Evolutionary conservation across 2,113 vertebrate species (phyloP).

Genomic region (Scophthalmus maximus): DNA sequence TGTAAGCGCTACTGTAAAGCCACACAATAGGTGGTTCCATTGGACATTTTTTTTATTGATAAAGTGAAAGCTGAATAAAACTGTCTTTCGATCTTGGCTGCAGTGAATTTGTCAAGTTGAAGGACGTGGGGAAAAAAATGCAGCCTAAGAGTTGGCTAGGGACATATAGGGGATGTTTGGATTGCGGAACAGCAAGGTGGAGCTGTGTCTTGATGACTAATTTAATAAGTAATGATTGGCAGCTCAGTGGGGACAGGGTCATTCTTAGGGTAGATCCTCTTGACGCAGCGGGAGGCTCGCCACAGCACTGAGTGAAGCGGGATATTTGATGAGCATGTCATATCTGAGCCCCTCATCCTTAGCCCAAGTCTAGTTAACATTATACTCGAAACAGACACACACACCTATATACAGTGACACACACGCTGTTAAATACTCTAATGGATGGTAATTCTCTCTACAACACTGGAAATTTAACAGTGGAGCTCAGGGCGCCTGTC

Average conservation of each 20-base stretch:
- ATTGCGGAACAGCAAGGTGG: conserved; percentile 1
- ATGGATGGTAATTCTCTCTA: conserved; percentile 57
- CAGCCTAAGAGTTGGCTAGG: too few relatives aligned
- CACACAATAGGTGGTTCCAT: conserved; percentile 9
- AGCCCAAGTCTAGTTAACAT: conserved; percentile 37
- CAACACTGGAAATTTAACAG: conserved; percentile 46
- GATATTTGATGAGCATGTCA: conserved; percentile 58
- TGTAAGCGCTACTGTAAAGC: not conserved
- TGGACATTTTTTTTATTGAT: not conserved
- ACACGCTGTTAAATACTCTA: conserved; percentile 33
- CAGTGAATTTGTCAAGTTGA: not conserved
- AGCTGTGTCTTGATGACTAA: conserved; percentile 20
- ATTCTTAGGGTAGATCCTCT: conserved; percentile 39
- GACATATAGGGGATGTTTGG: not conserved
- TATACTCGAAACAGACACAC: conserved; percentile 8
- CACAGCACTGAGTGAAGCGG: not conserved
- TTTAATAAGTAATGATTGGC: conserved; percentile 57
- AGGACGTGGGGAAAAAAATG: not conserved
- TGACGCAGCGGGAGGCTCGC: conserved; percentile 27
- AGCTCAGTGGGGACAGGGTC: conserved; percentile 44
- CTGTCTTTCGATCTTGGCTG: too few relatives aligned
- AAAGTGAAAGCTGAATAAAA: conserved; percentile 11
- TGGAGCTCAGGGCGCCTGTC: conserved; percentile 45
- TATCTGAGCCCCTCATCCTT: conserved; percentile 13
- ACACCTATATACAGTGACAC: too few relatives aligned